Base-by-base conservation (phyloP, 64 coral and sea anemone genomes). In the Stichodactyla mertensii region DNA sequence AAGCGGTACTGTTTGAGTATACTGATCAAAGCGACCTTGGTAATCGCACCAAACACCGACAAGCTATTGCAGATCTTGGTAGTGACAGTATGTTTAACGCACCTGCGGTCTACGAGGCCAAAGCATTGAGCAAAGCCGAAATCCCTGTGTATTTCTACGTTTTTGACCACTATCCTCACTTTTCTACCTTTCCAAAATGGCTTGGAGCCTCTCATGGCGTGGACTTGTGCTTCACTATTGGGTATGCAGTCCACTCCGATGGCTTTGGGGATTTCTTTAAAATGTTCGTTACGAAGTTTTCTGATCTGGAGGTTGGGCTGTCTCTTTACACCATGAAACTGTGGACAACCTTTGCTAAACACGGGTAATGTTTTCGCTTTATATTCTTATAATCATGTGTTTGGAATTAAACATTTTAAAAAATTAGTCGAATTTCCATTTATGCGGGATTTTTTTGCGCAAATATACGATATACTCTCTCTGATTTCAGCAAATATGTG, bases 331-430 rank as follows among this genome's bases (percentile, higher is more conserved):
- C 89, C 6, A 93, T 93, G 84, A 87, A 87, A 45, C 36, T 93
- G 5, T 93, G 88, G 88, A 78, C 92, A 45, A 89, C 87, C 79
- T 93, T 93, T 84, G 92, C 92, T 52, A 93, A 93, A 87, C 88
- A 64, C 11, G 91, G 91, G 91, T 92, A 85, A 60, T 80, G 10
- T 14, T 57, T 9, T 11, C 56, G 8, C 14, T 5, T 57, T 36
- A 36, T n/a, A n/a, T n/a, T 36, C 31, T 36, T 36, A 36, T 2
- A 36, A 45, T 4, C 36, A 45, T 45, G 36, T 45, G 36, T 45
- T 45, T 0, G 36, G 3, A 45, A 45, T 45, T 45, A 2, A 45
- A 45, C 36, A 45, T 45, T 45, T 45, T 4, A 3, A 45, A 45
- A 45, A 45, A 0, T 45, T 45, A 45, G 36, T 45, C 36, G 1